Base-by-base conservation (phyloP, 2,113 vertebrate species). In the Corvus moneduloides region DNA sequence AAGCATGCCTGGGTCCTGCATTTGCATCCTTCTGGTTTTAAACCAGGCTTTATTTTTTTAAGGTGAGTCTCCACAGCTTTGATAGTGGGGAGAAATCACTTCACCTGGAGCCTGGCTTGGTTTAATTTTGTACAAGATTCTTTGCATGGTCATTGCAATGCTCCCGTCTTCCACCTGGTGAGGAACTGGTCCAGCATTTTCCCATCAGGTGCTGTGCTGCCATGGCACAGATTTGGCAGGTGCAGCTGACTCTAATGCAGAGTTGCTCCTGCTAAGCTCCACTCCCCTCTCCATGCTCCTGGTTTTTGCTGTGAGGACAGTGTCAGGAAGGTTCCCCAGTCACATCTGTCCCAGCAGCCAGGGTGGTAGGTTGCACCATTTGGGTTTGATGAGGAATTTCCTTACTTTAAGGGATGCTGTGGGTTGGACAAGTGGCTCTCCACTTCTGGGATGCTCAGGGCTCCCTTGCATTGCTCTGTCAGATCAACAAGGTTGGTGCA, bases 361-460 rank as follows among this genome's bases (percentile, higher is more conserved):
- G 61, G 24, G 20, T 22, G 39, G 23, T 4, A 5, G 33, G 5
- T 39, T 24, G 49, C 62, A 23, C 16, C 1, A 0, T 2, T 27
- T 9, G 56, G 56, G 19, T 89, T 17, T 20, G 44, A n/a, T 19
- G 56, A 49, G 58, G 30, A 43, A 44, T 37, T 33, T 61, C 61
- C 51, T 23, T 51, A 28, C 63, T 83, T 56, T 8, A 5, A 48
- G 39, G 14, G 10, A 8, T 35, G 11, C 69, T 59, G 44, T 6
- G 30, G 9, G 35, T 5, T 51, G 33, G 35, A 52, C 0, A 0
- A 68, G 67, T 2, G 0, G 11, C n/a, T 33, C 32, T 46, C 14
- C 2, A 1, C 27, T 79, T 16, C 22, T 56, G 52, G 39, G 68
- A 41, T 66, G 32, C 63, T 44, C 51, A 12, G 63, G 5, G 39